These are phyloP conservation scores for Paralichthys olivaceus DNA, from an alignment of 2,113 vertebrate genomes.

Conservation along the genomic window DNA sequence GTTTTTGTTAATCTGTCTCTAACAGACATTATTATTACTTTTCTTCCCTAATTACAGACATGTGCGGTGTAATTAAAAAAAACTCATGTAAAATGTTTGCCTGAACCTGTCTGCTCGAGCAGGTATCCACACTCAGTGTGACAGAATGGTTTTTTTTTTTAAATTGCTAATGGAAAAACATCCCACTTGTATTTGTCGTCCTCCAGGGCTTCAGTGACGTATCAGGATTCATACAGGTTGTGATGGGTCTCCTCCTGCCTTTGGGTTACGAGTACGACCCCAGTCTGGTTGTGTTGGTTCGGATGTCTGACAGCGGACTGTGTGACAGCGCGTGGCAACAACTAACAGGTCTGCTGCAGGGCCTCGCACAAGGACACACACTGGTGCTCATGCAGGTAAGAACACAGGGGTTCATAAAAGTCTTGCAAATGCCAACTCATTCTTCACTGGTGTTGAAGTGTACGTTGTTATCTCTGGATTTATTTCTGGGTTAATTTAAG, in stretches of 20 bases:
- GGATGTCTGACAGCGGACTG: slow-evolving; percentile 73
- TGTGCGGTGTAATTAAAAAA: no score
- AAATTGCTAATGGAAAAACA: neutral
- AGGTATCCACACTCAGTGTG: no score
- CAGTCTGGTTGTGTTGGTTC: slow-evolving; percentile 83
- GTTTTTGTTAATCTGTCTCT: no score
- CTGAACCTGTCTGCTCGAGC: no score
- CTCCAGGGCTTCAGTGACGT: slow-evolving; percentile 74
- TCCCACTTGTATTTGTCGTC: slow-evolving; percentile 2
- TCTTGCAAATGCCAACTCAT: neutral
- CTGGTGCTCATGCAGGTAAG: slow-evolving; percentile 88
- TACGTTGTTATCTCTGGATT: neutral
- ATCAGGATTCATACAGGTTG: slow-evolving; percentile 82
- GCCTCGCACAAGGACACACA: slow-evolving; percentile 84
- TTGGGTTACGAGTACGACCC: slow-evolving; percentile 90
- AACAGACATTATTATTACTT: no score
- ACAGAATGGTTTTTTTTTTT: no score
- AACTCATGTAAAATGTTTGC: no score
- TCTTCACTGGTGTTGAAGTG: neutral
- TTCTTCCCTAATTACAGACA: no score
- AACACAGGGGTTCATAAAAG: neutral
- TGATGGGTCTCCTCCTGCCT: slow-evolving; percentile 88
- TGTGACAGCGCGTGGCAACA: slow-evolving; percentile 80
- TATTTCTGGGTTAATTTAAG: no score
- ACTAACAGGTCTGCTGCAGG: slow-evolving; percentile 84